Evolutionary conservation across 1,140 invertebrate genomes (phyloP), one percentile per base, ranked within the genome.

Genomic region (Drepana arcuata): DNA sequence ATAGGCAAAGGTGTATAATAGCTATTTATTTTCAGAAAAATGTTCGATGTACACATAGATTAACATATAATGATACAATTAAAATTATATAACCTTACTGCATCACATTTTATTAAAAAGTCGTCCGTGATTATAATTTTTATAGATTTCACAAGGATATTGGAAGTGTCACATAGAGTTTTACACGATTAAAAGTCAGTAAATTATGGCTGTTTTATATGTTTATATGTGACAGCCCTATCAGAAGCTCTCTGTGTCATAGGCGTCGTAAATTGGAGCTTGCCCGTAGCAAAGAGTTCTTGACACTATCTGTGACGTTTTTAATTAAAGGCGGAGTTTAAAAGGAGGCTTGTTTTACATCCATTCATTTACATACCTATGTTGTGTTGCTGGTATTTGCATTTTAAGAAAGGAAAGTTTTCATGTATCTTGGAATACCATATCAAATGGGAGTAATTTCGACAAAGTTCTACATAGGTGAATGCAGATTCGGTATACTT

Each of bases 241-340:
- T 7, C 14, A 25, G n/a, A 26, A 27, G 2, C n/a, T 10, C 12
- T 43, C 24, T 42, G 10, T 48, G 34, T 41, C 46, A 45, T 41
- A 62, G 51, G 61, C 42, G 49, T 62, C 35, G 41, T 41, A 59
- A 72, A 68, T 64, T 64, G 52, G 46, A 47, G 40, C 29, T 51
- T 41, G 34, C 31, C 21, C 24, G 4, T 10, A 26, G 9, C 23
- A 23, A 4, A 24, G 34, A 38, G 55, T 47, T 43, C 56, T 67
- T 54, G 34, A 48, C 56, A 52, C 40, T 56, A 64, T 52, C 53
- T 44, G 46, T 48, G 51, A 44, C 49, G 48, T 44, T 60, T 60
- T 55, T 52, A 62, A 64, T 65, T 67, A 60, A 41, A 69, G 63
- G 52, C 52, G 34, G 38, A 42, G 47, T 53, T 60, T 44, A 42